These are phyloP conservation scores for Luperina nickerlii DNA, from an alignment of 2,888 invertebrate genomes.

Conservation along the genomic window DNA sequence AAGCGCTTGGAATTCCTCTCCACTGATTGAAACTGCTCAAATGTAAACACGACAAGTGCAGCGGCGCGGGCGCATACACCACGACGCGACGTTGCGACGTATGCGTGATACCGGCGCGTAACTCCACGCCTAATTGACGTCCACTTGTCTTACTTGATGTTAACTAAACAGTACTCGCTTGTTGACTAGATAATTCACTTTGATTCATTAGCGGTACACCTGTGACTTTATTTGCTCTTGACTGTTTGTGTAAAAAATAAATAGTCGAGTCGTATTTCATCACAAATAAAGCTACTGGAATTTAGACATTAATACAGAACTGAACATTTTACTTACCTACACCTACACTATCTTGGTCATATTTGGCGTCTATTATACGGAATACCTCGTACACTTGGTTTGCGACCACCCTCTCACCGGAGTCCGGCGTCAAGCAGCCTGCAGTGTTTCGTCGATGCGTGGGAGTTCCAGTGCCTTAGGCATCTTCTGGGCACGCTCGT, in stretches of 20 bases:
- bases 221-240: conserved; percentile 20
- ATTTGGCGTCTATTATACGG: background rate
- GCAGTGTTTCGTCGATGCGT: too few relatives aligned
- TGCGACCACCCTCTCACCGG: too few relatives aligned
- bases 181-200: conserved; percentile 45
- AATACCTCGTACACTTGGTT: background rate
- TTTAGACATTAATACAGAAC: background rate
- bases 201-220: conserved; percentile 25
- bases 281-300: background rate
- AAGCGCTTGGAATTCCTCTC: conserved; percentile 59
- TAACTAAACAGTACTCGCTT: conserved; percentile 49
- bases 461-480: too few relatives aligned
- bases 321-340: background rate
- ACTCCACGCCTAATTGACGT: conserved; percentile 44
- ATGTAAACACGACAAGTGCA: conserved; percentile 58
- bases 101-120: conserved; percentile 36
- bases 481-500: too few relatives aligned
- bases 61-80: conserved; percentile 5
- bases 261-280: background rate
- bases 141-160: conserved; percentile 41
- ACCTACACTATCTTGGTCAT: background rate
- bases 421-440: too few relatives aligned
- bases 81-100: background rate
- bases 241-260: background rate
- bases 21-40: conserved; percentile 43